These are phyloP conservation scores for Rhinophrynus dorsalis DNA, from an alignment of 2,797 vertebrate species.

Conservation along the genomic window DNA sequence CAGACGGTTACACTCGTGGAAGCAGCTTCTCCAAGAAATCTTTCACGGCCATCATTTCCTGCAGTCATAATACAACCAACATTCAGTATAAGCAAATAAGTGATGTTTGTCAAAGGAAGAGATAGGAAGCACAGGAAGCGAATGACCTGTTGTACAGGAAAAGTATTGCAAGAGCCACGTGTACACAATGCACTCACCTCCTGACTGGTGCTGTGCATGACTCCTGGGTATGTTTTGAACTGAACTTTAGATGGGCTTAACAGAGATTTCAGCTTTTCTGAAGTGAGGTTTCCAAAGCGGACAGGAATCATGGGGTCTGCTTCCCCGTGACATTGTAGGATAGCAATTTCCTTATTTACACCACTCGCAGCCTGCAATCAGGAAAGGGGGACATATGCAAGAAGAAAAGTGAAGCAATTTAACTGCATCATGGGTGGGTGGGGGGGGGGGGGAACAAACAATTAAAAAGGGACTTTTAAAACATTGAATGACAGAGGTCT, in stretches of 20 bases:
- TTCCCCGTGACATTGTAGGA: conserved; percentile 95
- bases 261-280: conserved; percentile 85
- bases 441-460: no score
- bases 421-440: no score
- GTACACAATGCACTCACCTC: no score
- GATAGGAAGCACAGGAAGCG: neutral
- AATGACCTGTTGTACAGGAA: no score
- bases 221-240: conserved; percentile 86
- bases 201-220: conserved; percentile 87
- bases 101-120: no score
- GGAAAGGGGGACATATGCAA: no score
- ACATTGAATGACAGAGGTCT: no score
- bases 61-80: conserved; percentile 18
- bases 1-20: conserved; percentile 82
- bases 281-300: conserved; percentile 85
- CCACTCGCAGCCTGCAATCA: conserved; percentile 66
- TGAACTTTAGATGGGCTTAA: conserved; percentile 82
- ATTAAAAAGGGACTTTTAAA: no score
- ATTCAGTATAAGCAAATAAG: neutral
- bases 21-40: conserved; percentile 94
- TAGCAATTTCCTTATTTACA: conserved; percentile 82
- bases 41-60: conserved; percentile 96
- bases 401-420: no score
- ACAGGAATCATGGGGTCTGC: conserved; percentile 87
- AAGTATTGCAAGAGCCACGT: no score